phyloP scores from a whole-genome alignment of 2,888 invertebrate species.

The Ptychoptera albimana region DNA sequence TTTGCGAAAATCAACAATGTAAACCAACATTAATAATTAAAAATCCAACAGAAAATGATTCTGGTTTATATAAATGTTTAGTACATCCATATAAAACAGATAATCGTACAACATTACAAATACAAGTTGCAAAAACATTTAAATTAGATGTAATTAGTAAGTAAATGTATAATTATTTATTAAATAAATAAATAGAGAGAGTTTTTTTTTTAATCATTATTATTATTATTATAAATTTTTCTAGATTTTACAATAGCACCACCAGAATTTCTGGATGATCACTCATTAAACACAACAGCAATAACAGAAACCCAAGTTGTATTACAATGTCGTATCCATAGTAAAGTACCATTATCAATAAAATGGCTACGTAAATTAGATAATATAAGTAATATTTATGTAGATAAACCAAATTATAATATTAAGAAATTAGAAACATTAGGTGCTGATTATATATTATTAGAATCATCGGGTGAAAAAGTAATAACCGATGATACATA shows the following conservation, averaged over 20 bases:
- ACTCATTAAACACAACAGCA: slow-evolving; percentile 20
- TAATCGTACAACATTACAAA: slow-evolving; percentile 18
- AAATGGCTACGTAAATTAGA: slow-evolving; percentile 24
- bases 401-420: slow-evolving; percentile 3
- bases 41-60: slow-evolving; percentile 25
- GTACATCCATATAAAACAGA: slow-evolving; percentile 21
- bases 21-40: slow-evolving; percentile 19
- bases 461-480: slow-evolving; percentile 21
- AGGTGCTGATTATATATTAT: slow-evolving; percentile 23
- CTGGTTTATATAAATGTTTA: slow-evolving; percentile 27
- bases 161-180: slow-evolving; percentile 5
- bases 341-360: slow-evolving; percentile 23
- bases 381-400: not conserved
- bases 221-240: not conserved
- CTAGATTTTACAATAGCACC: slow-evolving; percentile 19
- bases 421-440: slow-evolving; percentile 20
- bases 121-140: slow-evolving; percentile 25
- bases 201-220: not conserved
- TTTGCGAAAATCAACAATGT: slow-evolving; percentile 21
- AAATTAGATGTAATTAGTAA: slow-evolving; percentile 26
- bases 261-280: slow-evolving; percentile 23
- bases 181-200: too few relatives aligned
- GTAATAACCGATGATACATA: slow-evolving; percentile 21
- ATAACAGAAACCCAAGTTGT: slow-evolving; percentile 18
- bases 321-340: slow-evolving; percentile 26